Evolutionary conservation across 2,888 invertebrate species (phyloP).

Genomic region (Amphipyra tragopoginis): DNA sequence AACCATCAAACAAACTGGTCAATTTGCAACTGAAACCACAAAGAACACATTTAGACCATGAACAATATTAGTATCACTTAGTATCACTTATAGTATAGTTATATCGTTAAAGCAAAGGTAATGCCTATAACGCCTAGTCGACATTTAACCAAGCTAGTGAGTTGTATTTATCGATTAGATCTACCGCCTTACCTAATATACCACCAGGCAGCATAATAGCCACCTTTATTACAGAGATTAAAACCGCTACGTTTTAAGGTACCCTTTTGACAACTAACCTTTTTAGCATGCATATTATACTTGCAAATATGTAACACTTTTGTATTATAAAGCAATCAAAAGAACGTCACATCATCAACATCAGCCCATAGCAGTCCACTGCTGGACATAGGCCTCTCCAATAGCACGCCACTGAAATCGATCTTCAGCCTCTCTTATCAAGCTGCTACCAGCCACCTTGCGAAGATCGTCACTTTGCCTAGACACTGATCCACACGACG

Average conservation of each 20-base stretch:
- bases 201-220: slow-evolving; percentile 12
- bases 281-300: background rate
- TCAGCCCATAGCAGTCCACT: no score
- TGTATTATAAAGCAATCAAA: no score
- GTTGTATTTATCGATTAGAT: slow-evolving; percentile 30
- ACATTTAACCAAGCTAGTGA: background rate
- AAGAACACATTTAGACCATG: background rate
- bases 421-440: no score
- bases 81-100: no score
- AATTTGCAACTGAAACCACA: background rate
- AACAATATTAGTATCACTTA: background rate
- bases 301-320: background rate
- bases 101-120: no score
- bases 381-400: no score
- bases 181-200: slow-evolving; percentile 20
- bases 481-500: no score
- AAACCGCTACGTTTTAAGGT: slow-evolving; percentile 4
- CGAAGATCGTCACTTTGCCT: no score
- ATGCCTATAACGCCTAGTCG: background rate
- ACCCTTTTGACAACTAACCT: slow-evolving; percentile 11
- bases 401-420: no score
- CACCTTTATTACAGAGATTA: slow-evolving; percentile 12
- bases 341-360: no score
- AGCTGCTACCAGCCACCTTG: no score
- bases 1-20: background rate